phyloP scores from a whole-genome alignment of 2,888 invertebrate species.

The Ernsta delagoae region DNA sequence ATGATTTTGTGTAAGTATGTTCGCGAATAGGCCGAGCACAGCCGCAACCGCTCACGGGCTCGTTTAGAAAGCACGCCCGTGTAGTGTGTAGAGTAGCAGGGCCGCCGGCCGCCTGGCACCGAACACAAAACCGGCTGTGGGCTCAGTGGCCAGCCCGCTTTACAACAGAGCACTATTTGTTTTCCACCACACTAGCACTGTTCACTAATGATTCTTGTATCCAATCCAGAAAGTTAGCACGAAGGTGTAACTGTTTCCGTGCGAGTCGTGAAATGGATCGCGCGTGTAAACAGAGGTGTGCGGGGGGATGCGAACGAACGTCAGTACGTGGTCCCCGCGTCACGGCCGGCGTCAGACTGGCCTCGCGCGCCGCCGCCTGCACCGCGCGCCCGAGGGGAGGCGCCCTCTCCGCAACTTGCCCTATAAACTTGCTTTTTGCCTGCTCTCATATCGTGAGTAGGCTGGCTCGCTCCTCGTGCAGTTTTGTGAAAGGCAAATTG shows the following conservation, averaged over 20 bases:
- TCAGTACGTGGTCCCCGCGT: slow-evolving; percentile 34
- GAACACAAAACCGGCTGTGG: slow-evolving; percentile 61
- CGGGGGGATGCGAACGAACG: slow-evolving; percentile 47
- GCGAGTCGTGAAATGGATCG: slow-evolving; percentile 52
- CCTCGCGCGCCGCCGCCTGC: slow-evolving; percentile 43
- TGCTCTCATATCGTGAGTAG: slow-evolving; percentile 67
- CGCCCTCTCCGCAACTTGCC: slow-evolving; percentile 62
- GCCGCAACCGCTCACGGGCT: slow-evolving; percentile 49
- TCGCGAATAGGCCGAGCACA: slow-evolving; percentile 31
- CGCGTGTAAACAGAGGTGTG: slow-evolving; percentile 54
- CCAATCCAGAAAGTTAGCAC: slow-evolving; percentile 46
- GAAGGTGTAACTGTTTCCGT: slow-evolving; percentile 49
- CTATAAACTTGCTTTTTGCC: slow-evolving; percentile 73
- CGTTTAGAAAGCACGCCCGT: slow-evolving; percentile 66
- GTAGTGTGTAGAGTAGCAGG: slow-evolving; percentile 40
- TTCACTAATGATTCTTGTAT: slow-evolving; percentile 40
- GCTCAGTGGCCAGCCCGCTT: slow-evolving; percentile 60
- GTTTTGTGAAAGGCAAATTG: slow-evolving; percentile 73
- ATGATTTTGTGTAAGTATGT: slow-evolving; percentile 5
- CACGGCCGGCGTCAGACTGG: slow-evolving; percentile 53
- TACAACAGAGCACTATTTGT: slow-evolving; percentile 54
- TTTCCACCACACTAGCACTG: slow-evolving; percentile 45
- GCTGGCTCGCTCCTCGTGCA: slow-evolving; percentile 57
- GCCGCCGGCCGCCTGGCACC: slow-evolving; percentile 43
- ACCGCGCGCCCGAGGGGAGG: slow-evolving; percentile 44